These are phyloP conservation scores for Sesia bembeciformis DNA, from an alignment of 2,888 invertebrate species.

Conservation along the genomic window DNA sequence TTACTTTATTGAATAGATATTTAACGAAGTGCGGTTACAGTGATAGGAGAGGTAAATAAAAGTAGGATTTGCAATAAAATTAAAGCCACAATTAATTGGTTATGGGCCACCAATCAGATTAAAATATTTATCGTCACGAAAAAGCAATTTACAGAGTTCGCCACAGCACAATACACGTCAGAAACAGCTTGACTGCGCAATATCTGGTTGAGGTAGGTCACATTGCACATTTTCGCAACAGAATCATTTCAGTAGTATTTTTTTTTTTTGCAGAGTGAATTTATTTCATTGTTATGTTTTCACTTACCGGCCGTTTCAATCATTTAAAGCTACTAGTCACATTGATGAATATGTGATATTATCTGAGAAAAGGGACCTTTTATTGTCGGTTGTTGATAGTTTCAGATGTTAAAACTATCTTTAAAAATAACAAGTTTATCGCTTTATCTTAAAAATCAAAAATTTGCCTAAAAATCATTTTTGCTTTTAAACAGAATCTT, in stretches of 20 bases:
- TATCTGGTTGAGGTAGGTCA: conserved; percentile 48
- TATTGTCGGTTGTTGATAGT: no score
- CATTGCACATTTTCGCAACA: conserved; percentile 40
- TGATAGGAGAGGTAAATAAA: neutral
- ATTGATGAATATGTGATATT: no score
- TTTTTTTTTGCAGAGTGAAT: conserved; percentile 14
- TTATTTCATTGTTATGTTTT: neutral
- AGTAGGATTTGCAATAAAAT: conserved; percentile 23
- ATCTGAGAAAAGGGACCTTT: no score
- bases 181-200: conserved; percentile 56
- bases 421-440: no score
- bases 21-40: no score
- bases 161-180: conserved; percentile 65
- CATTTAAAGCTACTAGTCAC: no score
- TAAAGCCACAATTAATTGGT: conserved; percentile 66
- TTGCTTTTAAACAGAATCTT: no score
- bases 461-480: no score
- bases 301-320: neutral
- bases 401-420: no score
- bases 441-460: no score
- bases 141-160: conserved; percentile 65
- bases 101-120: conserved; percentile 65
- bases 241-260: conserved; percentile 36
- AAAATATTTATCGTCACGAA: conserved; percentile 69
- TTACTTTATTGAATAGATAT: no score